A percentile compares a stretch with the other conserved stretches of the same genome.
These are phyloP conservation scores for Desmodus rotundus DNA, from an alignment of 2,113 vertebrate species.

Conservation along the genomic window DNA sequence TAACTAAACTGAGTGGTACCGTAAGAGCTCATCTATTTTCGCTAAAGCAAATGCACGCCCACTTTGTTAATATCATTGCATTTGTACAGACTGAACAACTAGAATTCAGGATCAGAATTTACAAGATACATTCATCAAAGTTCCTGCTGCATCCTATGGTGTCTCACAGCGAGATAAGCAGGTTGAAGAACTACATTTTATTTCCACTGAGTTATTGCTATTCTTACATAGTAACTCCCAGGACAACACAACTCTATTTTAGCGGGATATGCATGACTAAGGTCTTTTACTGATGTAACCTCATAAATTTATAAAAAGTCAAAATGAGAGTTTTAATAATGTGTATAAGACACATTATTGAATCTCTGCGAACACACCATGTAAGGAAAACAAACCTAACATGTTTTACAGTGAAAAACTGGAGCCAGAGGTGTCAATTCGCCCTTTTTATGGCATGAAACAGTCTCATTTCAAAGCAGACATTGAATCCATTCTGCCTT, in stretches of 20 bases:
- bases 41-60: neutral
- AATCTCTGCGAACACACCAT: neutral
- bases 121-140: neutral
- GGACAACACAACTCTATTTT: slow-evolving; percentile 34
- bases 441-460: neutral
- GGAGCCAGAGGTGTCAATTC: neutral
- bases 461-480: neutral
- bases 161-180: neutral
- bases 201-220: neutral
- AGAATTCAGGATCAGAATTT: neutral
- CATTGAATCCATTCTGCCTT: neutral
- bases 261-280: slow-evolving; percentile 6
- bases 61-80: neutral
- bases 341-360: neutral
- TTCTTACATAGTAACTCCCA: neutral
- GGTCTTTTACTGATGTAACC: slow-evolving; percentile 21
- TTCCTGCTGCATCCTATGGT: neutral
- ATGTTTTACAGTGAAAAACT: neutral
- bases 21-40: neutral
- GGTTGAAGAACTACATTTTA: neutral
- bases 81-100: neutral
- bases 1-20: neutral
- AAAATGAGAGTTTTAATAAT: neutral
- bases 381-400: neutral
- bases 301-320: slow-evolving; percentile 63